Percentiles rank a stretch among this genome's conserved stretches.
Conservation (phyloP, 2,888 invertebrate species). For the Xestia ashworthii region DNA sequence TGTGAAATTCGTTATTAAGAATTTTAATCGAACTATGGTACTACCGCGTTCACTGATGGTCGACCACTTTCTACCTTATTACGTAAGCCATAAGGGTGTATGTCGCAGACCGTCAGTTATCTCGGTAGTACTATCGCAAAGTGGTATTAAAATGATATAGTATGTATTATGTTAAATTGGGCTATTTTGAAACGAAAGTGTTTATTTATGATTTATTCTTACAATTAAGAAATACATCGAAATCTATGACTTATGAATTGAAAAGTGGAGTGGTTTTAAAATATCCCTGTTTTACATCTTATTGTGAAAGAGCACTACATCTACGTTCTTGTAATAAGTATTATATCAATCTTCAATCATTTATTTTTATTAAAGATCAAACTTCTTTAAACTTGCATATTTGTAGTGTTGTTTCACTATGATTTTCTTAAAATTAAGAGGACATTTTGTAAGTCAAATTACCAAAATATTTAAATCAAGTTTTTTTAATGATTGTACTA, state of each 20-base stretch:
- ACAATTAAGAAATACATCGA: not conserved
- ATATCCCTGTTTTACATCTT: conserved; percentile 12
- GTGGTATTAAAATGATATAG: not conserved
- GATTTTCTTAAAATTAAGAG: conserved; percentile 19
- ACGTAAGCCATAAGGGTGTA: no score
- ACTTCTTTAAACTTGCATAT: not conserved
- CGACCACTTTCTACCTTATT: no score
- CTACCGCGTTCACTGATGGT: no score
- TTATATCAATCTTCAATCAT: conserved; percentile 10
- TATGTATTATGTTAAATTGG: conserved; percentile 16
- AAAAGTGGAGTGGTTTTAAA: conserved; percentile 15
- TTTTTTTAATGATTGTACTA: conserved; percentile 23
- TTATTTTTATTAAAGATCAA: not conserved
- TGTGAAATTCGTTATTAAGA: conserved; percentile 33
- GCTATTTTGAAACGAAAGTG: conserved; percentile 14
- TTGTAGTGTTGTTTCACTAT: conserved; percentile 25
- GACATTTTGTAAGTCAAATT: conserved; percentile 17
- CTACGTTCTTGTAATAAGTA: conserved; percentile 7
- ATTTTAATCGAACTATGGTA: conserved; percentile 18
- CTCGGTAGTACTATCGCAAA: no score
- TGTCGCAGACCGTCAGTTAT: no score
- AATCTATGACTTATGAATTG: not conserved
- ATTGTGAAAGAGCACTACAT: conserved; percentile 38
- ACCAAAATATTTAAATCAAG: conserved; percentile 26
- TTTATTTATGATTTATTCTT: not conserved